Conservation (phyloP, 2,888 invertebrate genomes). For the Ephialtes manifestator region DNA sequence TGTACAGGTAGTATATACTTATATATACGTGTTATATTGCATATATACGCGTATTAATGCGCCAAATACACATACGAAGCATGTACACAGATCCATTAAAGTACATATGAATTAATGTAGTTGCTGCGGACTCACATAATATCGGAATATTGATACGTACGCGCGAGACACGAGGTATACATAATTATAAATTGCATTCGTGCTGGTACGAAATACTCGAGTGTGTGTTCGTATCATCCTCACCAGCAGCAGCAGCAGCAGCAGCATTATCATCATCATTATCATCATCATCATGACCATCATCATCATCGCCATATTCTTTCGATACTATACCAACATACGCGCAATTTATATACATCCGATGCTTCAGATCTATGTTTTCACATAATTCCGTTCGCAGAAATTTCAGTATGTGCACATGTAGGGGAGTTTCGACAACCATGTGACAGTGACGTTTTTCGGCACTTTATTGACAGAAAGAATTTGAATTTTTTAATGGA, state of each 20-base stretch:
- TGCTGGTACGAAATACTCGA: not conserved
- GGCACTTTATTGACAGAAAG: too few relatives aligned
- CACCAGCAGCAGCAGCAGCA: too few relatives aligned
- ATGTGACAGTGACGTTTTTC: too few relatives aligned
- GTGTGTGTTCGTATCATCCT: constrained; percentile 24
- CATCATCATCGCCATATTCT: constrained; percentile 7
- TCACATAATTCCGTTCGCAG: constrained; percentile 28
- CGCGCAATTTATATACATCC: constrained; percentile 16
- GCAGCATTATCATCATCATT: too few relatives aligned
- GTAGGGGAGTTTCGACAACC: not conserved
- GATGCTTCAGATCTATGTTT: constrained; percentile 11
- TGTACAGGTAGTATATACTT: not conserved
- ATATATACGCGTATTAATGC: constrained; percentile 25
- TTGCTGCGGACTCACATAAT: constrained; percentile 24
- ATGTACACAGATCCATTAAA: constrained; percentile 32
- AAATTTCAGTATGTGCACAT: not conserved
- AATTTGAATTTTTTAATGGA: too few relatives aligned
- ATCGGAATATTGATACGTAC: constrained; percentile 25
- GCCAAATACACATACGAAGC: constrained; percentile 1
- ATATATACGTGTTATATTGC: not conserved
- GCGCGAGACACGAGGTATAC: constrained; percentile 14
- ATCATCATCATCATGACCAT: constrained; percentile 22
- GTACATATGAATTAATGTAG: constrained; percentile 37
- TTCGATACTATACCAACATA: constrained; percentile 6
- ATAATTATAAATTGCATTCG: constrained; percentile 51